phyloP scores from a whole-genome alignment of 2,113 vertebrate species.

The Gadus chalcogrammus region DNA sequence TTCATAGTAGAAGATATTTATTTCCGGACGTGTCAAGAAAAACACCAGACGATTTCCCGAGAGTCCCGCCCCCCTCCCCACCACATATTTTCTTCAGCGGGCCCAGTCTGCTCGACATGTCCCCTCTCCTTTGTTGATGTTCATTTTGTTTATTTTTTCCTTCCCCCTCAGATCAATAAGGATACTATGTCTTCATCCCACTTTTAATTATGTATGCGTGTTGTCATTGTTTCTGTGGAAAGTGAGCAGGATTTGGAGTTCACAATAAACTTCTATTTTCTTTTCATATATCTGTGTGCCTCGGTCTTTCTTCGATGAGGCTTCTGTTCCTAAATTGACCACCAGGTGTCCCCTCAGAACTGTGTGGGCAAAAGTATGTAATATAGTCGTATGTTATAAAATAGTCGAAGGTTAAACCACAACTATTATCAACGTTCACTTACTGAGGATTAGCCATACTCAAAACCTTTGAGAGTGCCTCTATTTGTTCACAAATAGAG shows the following conservation, averaged over 20 bases:
- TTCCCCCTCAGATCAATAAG: slow-evolving; percentile 39
- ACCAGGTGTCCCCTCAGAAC: slow-evolving; percentile 27
- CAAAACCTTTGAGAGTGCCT: neutral
- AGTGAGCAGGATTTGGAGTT: slow-evolving; percentile 71
- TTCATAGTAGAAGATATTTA: neutral
- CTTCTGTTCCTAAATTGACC: slow-evolving; percentile 4
- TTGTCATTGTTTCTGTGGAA: slow-evolving; percentile 58
- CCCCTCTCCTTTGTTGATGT: neutral
- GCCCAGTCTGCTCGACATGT: too few species aligned
- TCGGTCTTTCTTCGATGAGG: neutral
- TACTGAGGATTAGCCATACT: neutral
- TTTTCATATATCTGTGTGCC: slow-evolving; percentile 55
- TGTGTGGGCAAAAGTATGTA: too few species aligned
- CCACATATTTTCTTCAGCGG: too few species aligned
- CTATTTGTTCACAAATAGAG: neutral
- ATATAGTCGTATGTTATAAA: too few species aligned
- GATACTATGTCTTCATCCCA: slow-evolving; percentile 56
- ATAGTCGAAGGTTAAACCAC: too few species aligned
- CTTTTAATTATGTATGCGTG: slow-evolving; percentile 50
- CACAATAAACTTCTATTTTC: slow-evolving; percentile 79
- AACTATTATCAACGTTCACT: neutral
- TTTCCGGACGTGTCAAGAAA: neutral
- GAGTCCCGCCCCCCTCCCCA: neutral
- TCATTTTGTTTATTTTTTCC: slow-evolving; percentile 1
- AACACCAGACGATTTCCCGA: neutral